Conservation (phyloP, 2,797 vertebrate genomes). For the Cuculus canorus region DNA sequence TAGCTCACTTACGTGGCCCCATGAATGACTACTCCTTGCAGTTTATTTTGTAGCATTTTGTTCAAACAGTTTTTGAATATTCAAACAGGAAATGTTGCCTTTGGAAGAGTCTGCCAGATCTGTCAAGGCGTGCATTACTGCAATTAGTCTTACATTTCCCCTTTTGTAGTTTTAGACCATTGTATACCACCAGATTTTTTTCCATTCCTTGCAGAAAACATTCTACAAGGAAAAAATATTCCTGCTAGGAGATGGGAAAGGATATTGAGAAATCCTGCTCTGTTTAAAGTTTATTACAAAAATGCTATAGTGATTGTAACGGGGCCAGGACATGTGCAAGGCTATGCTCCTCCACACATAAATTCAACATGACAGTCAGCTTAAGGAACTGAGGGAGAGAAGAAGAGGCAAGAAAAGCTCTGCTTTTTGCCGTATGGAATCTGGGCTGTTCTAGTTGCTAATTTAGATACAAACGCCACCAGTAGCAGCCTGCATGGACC, state of each 20-base stretch:
- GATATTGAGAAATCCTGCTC: background rate
- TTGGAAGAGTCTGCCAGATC: background rate
- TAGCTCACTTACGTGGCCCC: rapidly evolving
- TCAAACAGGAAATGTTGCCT: background rate
- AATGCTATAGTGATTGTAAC: background rate
- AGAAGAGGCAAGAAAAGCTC: background rate
- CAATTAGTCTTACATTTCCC: background rate
- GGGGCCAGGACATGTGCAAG: background rate
- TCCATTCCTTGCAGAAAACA: background rate
- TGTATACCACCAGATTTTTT: background rate
- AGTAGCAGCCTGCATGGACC: background rate
- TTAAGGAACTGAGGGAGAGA: background rate
- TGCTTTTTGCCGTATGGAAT: background rate
- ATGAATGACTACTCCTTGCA: background rate
- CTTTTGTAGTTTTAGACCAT: background rate
- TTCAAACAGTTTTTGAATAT: background rate
- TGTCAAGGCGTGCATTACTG: background rate
- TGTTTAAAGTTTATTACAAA: background rate
- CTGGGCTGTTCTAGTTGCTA: background rate
- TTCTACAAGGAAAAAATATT: background rate
- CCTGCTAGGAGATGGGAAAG: background rate
- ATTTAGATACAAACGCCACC: background rate
- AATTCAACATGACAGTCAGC: background rate
- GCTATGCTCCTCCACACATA: background rate
- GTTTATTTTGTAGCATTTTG: background rate